These are phyloP conservation scores for Columbina picui DNA, from an alignment of 2,113 vertebrate genomes.

Conservation along the genomic window DNA sequence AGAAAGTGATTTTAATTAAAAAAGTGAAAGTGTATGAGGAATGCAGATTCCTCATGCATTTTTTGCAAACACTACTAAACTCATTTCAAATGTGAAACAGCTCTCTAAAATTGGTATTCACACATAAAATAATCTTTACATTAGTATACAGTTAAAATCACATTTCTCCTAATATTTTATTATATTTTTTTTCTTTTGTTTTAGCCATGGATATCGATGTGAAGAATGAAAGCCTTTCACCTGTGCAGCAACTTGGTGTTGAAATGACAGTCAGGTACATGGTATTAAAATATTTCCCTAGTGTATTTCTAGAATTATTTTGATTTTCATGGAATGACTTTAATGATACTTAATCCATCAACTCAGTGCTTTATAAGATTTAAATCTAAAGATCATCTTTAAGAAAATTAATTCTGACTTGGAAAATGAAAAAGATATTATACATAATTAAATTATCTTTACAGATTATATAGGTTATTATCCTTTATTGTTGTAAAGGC, in stretches of 20 bases:
- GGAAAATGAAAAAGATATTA: conserved; percentile 25
- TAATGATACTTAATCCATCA: conserved; percentile 51
- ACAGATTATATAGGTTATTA: neutral
- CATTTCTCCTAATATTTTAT: conserved; percentile 35
- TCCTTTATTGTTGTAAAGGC: conserved; percentile 38
- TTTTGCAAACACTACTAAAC: conserved; percentile 21
- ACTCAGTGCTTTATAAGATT: conserved; percentile 1
- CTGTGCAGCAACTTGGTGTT: conserved; percentile 82
- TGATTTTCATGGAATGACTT: conserved; percentile 34
- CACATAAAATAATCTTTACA: conserved; percentile 38
- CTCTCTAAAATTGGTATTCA: conserved; percentile 20
- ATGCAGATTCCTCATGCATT: neutral
- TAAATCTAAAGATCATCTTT: conserved; percentile 45
- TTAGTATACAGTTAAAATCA: conserved; percentile 47
- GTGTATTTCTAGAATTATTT: conserved; percentile 32
- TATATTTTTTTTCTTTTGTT: conserved; percentile 46
- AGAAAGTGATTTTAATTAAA: neutral
- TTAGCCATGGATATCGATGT: conserved; percentile 69
- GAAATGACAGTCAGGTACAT: conserved; percentile 81
- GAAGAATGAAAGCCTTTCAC: conserved; percentile 75
- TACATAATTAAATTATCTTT: conserved; percentile 36
- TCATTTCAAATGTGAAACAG: conserved; percentile 5
- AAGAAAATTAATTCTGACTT: conserved; percentile 39
- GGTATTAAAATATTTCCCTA: conserved; percentile 16
- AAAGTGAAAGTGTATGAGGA: neutral